These are phyloP conservation scores for Andricus curvator DNA, from an alignment of 2,888 invertebrate genomes.

Conservation along the genomic window DNA sequence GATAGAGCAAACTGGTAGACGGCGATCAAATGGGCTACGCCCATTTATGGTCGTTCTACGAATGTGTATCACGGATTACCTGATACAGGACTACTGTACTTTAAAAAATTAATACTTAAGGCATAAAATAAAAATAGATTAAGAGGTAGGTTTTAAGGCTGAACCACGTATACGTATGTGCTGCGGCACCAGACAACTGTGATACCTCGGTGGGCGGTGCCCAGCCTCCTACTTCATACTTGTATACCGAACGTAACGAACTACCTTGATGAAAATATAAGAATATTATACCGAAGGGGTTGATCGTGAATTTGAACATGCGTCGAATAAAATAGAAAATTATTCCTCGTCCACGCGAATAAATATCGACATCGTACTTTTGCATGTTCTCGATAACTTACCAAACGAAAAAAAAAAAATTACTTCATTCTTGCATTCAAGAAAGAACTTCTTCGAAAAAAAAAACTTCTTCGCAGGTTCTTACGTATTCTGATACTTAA, in stretches of 20 bases:
- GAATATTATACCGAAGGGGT: conserved; percentile 62
- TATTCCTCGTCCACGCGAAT: conserved; percentile 62
- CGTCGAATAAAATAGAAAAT: conserved; percentile 47
- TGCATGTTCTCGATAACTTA: conserved; percentile 48
- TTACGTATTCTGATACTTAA: conserved; percentile 51
- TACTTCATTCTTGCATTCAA: conserved; percentile 43
- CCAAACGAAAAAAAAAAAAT: conserved; percentile 48
- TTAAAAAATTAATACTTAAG: conserved; percentile 55
- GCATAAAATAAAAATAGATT: conserved; percentile 57
- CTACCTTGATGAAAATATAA: conserved; percentile 60
- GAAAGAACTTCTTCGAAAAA: conserved; percentile 24
- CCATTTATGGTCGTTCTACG: conserved; percentile 21
- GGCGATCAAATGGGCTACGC: not conserved
- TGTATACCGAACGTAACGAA: conserved; percentile 72
- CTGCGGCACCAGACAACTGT: conserved; percentile 78
- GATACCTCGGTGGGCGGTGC: conserved; percentile 79
- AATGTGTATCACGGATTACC: conserved; percentile 57
- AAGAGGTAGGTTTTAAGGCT: conserved; percentile 78
- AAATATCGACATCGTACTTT: conserved; percentile 52
- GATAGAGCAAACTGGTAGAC: too few relatives aligned
- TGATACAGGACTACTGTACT: conserved; percentile 57
- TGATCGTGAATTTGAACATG: conserved; percentile 62
- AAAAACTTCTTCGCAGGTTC: conserved; percentile 39
- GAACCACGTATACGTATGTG: conserved; percentile 79
- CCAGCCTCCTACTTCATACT: conserved; percentile 78